Base-by-base conservation (phyloP, 37 sponge, comb jelly and placozoan genomes). In the Halisarca cf. caerulea region DNA sequence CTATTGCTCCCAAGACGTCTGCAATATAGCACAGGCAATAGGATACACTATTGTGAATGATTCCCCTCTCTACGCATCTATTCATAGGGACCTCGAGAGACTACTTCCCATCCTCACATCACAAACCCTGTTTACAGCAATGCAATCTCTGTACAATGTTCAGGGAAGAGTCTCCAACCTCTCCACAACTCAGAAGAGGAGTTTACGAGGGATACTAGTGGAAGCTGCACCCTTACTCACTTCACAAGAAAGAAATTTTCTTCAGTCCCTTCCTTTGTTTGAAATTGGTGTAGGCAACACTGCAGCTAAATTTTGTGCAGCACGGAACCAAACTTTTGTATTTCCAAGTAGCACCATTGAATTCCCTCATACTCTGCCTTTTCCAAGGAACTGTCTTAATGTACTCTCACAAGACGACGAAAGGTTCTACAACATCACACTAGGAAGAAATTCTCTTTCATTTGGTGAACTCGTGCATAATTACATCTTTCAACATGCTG, bases 201-300 rank as follows among this genome's bases (percentile, higher is more conserved):
- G 33, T 18, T 68, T 68, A 30, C 28, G 69, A 68, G 35, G 69
- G 69, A 34, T 34, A 18, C 34, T 68, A 17, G 69, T 34, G 30
- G 33, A 68, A 34, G 69, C 69, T 68, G 69, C 30, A 68, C 35
- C 69, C 2, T 68, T 34, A 1, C 69, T 30, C 2, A 74, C 17
- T 74, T 41, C 43, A 0, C 20, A 40, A 9, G 20, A 36, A 38
- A 44, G 30, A 14, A 41, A 20, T 3, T 41, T 43, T 43, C 21
- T 74, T 40, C 42, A 43, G 25, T 55, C 70, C 11, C 80, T 90
- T 0, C 84, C 86, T 62, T 51, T 90, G 21, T 90, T 68, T 66
- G 72, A 73, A 70, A 80, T 40, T 35, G 89, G 89, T 32, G 80
- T 87, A 36, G 87, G 80, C 15, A 38, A n/a, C 20, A 18, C 57